Base-by-base conservation (phyloP, 2,888 invertebrate species). In the Dynastes grantii region DNA sequence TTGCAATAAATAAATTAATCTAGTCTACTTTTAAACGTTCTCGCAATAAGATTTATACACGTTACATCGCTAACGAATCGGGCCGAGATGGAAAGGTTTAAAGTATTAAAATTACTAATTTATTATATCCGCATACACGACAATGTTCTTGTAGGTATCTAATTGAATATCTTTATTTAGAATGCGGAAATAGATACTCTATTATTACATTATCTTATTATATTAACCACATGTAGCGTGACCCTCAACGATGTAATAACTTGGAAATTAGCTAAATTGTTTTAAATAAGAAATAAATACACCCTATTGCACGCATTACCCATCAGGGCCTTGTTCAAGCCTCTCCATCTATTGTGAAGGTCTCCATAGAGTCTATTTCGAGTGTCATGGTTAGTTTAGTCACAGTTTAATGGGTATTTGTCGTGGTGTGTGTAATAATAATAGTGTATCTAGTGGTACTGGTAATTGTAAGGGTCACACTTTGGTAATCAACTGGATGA, bases 401-500 rank as follows among this genome's bases (percentile, higher is more conserved):
- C 63, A 63, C 13, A 63, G 63, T 22, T 58, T 58, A 58, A 58
- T 63, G 63, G 63, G 32, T 63, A 63, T 63, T 32, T 29, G 29
- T 29, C 63, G 63, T 63, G 29, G 29, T 63, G 9, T 32, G 63
- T 32, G 37, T 63, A 63, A 32, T 67, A 49, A 67, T 67, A 67
- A 49, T 45, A 49, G 32, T 27, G 67, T 58, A 58, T 67, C 67
- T 63, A 63, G 32, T 29, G 63, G 63, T 63, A 49, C n/a, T 67
- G 49, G 67, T 49, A 49, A 22, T 67, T 13, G 49, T 75, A 63
- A 63, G 75, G 75, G 75, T 63, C 45, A 63, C 75, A 75, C 75
- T 75, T 75, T 75, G 49, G 63, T 63, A 75, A 75, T 75, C 75
- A 75, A 61, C 53, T 55, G 32, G 63, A 63, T 63, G 29, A 29